These are phyloP conservation scores for Anguilla marmorata DNA, from an alignment of 2,797 vertebrate species.

Conservation along the genomic window DNA sequence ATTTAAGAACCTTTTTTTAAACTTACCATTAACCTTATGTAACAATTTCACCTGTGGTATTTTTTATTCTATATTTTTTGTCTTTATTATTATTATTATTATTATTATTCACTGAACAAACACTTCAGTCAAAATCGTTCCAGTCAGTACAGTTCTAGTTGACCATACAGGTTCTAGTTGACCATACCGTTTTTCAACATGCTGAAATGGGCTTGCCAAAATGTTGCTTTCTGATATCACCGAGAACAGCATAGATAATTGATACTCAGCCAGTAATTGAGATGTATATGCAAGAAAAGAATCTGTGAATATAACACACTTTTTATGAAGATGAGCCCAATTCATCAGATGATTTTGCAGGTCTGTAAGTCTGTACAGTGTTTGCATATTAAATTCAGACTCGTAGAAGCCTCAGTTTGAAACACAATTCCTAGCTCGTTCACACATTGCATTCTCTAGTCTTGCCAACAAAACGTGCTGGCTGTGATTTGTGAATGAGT, in stretches of 20 bases:
- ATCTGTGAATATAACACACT: not conserved
- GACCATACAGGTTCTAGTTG: too few relatives aligned
- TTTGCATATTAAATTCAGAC: not conserved
- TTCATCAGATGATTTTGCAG: not conserved
- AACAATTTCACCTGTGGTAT: too few relatives aligned
- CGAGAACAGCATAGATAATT: not conserved
- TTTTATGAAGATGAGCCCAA: not conserved
- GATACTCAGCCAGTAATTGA: not conserved
- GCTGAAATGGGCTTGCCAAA: not conserved
- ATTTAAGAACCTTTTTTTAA: too few relatives aligned
- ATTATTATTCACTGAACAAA: not conserved
- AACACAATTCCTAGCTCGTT: not conserved
- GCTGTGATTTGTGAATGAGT: not conserved
- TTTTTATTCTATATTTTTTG: too few relatives aligned
- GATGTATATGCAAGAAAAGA: not conserved
- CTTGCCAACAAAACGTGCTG: not conserved
- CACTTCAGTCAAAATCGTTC: not conserved
- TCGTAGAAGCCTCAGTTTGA: not conserved
- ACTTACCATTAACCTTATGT: too few relatives aligned
- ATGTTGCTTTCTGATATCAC: not conserved
- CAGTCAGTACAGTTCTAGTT: not conserved
- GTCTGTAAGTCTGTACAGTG: not conserved
- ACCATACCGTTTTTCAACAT: not conserved
- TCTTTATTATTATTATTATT: not conserved
- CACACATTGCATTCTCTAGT: not conserved